Conservation (phyloP, 2,797 vertebrate genomes). For the Pipistrellus pipistrellus region DNA sequence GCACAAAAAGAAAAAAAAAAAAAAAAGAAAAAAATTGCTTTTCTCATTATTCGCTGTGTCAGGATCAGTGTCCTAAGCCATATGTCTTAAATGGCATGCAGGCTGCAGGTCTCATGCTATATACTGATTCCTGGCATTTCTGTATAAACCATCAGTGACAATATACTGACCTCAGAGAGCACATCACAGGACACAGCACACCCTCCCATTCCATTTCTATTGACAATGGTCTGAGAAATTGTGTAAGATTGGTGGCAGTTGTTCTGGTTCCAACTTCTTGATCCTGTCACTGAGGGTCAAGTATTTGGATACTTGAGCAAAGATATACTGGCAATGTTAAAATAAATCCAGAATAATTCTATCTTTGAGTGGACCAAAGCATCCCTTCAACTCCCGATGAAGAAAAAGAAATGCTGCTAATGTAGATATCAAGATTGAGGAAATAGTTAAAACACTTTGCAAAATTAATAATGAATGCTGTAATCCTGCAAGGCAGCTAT, state of each 20-base stretch:
- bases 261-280: neutral
- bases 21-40: neutral
- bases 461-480: neutral
- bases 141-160: neutral
- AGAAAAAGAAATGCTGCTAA: neutral
- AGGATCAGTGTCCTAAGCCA: neutral
- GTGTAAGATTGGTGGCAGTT: neutral
- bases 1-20: too few species aligned
- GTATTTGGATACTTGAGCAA: neutral
- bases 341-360: constrained; percentile 13
- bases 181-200: neutral
- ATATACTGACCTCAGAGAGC: neutral
- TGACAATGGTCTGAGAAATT: neutral
- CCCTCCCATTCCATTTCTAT: rapidly evolving
- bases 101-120: neutral
- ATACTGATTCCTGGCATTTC: neutral
- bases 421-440: neutral
- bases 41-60: neutral
- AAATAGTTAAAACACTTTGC: neutral
- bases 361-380: neutral
- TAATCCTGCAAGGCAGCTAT: neutral
- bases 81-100: neutral
- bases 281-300: neutral
- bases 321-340: neutral
- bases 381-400: neutral